Percentiles rank a stretch among this genome's conserved stretches.
phyloP scores from a whole-genome alignment of 2,113 vertebrate genomes.

The Triplophysa tibetana region DNA sequence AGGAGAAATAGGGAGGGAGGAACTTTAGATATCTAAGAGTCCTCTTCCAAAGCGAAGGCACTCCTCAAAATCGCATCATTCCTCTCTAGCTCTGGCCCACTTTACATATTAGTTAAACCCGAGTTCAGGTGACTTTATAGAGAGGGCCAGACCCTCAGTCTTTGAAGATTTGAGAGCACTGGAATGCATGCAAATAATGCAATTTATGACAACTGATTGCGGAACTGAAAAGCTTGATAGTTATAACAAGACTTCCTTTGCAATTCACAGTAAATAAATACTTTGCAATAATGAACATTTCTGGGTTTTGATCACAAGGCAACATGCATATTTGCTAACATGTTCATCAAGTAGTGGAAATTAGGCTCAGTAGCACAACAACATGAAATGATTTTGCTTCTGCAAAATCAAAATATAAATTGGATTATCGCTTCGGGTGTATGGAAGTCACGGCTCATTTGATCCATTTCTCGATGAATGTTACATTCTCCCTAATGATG shows the following conservation, averaged over 20 bases:
- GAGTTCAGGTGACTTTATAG: conserved; percentile 62
- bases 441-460: conserved; percentile 76
- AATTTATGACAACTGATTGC: conserved; percentile 1
- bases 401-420: conserved; percentile 78
- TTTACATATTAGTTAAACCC: conserved; percentile 71
- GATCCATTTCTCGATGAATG: conserved; percentile 76
- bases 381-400: conserved; percentile 71
- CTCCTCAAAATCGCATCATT: conserved; percentile 69
- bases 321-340: conserved; percentile 22
- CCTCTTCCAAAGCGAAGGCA: conserved; percentile 81
- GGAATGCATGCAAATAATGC: background rate
- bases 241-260: conserved; percentile 4
- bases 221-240: background rate
- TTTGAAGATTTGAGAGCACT: background rate
- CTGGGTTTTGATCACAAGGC: conserved; percentile 35
- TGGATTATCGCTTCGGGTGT: conserved; percentile 69
- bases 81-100: conserved; percentile 71
- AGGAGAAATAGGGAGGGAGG: conserved; percentile 74
- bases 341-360: conserved; percentile 71
- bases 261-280: conserved; percentile 4
- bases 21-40: conserved; percentile 78
- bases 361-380: conserved; percentile 66
- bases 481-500: conserved; percentile 59
- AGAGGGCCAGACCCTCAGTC: conserved; percentile 25
- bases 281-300: background rate